A percentile compares a stretch with the other conserved stretches of the same genome.
These are phyloP conservation scores for Macquaria ambigua DNA, from an alignment of 2,113 vertebrate species.

Conservation along the genomic window DNA sequence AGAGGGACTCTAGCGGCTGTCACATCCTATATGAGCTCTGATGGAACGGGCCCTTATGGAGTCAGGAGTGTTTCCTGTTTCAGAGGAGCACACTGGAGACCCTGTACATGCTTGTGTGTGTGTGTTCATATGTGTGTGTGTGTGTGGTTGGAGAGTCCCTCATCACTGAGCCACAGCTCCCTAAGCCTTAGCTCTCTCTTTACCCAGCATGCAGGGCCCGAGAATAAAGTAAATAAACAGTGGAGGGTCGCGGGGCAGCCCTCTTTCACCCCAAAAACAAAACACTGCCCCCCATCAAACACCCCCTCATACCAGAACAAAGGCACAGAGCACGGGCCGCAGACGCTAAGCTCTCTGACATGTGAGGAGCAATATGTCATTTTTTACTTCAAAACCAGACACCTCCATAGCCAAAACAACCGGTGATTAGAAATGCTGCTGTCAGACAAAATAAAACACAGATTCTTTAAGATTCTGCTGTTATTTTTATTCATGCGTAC, in stretches of 20 bases:
- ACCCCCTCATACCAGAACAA: conserved; percentile 83
- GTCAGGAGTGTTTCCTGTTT: conserved; percentile 81
- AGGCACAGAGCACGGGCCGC: conserved; percentile 69
- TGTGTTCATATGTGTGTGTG: conserved; percentile 41
- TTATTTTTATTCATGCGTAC: background rate
- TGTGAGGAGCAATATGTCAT: conserved; percentile 78
- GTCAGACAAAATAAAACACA: conserved; percentile 15
- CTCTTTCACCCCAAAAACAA: conserved; percentile 86
- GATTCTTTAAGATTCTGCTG: background rate
- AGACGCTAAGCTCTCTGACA: conserved; percentile 78
- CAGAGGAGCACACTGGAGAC: conserved; percentile 72
- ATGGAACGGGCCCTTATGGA: conserved; percentile 77
- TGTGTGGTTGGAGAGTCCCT: conserved; percentile 57
- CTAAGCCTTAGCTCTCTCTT: conserved; percentile 76
- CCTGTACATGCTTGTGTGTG: conserved; percentile 56
- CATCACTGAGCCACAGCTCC: conserved; percentile 65
- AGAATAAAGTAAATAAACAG: conserved; percentile 89
- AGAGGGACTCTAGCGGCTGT: conserved; percentile 70
- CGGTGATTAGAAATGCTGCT: conserved; percentile 32
- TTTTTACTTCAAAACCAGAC: conserved; percentile 69
- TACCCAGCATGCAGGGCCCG: conserved; percentile 83
- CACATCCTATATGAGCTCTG: conserved; percentile 74
- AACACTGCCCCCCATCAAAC: conserved; percentile 86
- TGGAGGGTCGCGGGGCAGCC: conserved; percentile 83
- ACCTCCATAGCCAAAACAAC: conserved; percentile 68